phyloP scores from a whole-genome alignment of 2,888 invertebrate genomes.

The Mesorhabditis belari region DNA sequence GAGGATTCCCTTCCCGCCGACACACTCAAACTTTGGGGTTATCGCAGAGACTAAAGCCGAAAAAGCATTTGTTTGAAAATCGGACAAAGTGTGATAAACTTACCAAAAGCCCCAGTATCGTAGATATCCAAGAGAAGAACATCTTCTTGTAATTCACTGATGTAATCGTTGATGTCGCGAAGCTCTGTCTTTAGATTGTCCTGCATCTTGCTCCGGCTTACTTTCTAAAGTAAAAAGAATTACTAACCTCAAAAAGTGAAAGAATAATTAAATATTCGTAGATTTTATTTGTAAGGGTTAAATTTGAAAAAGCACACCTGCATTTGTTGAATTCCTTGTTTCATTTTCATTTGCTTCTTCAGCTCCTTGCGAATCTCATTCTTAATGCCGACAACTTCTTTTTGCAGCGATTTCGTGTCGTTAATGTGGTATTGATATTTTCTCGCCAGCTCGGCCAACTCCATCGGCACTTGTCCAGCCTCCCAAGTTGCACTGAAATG shows the following conservation, averaged over 20 bases:
- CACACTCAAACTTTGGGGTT: no score
- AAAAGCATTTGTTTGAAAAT: background rate
- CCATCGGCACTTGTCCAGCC: conserved; percentile 28
- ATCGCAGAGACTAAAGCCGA: no score
- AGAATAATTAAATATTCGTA: background rate
- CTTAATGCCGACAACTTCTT: conserved; percentile 27
- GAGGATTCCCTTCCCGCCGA: no score
- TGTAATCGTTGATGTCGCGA: conserved; percentile 36
- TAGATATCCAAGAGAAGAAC: conserved; percentile 43
- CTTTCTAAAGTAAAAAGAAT: conserved; percentile 12
- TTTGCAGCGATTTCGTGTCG: conserved; percentile 23
- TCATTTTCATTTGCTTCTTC: conserved; percentile 36
- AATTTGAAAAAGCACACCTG: conserved; percentile 10
- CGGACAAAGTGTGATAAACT: background rate
- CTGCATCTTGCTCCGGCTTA: conserved; percentile 25
- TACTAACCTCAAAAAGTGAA: background rate
- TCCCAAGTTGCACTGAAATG: conserved; percentile 26
- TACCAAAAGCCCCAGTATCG: conserved; percentile 40
- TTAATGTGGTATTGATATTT: conserved; percentile 36
- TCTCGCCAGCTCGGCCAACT: conserved; percentile 34
- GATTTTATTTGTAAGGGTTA: background rate
- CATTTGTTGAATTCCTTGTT: conserved; percentile 35
- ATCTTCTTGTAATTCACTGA: conserved; percentile 45
- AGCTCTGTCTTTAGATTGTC: conserved; percentile 30
- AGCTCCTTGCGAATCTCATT: conserved; percentile 26